Evolutionary conservation across 1,140 invertebrate species (phyloP), one percentile per base, ranked within the genome.

Genomic region (Bombus waltoni): DNA sequence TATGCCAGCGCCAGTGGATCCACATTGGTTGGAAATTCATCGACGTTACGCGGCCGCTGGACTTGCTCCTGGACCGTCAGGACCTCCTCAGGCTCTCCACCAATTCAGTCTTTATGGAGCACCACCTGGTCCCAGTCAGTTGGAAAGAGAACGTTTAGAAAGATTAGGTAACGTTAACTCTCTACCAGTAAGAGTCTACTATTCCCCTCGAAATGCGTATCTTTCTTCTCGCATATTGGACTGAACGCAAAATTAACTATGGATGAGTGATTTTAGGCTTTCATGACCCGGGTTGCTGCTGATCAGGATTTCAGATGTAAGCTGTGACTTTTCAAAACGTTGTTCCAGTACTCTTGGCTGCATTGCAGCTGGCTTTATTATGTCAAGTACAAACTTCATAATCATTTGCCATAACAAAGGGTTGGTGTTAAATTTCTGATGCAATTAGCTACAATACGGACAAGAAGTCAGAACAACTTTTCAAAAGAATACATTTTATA

Each of bases 1-100:
- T 71, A 96, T 97, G 87, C 96, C 97, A 6, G 96, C 95, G 65
- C 95, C 96, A 4, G 96, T 99, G 74, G 98, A 99, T 94, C 97
- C 98, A 0, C 98, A 99, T 93, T 99, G 98, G 98, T 93, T 99
- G 76, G 98, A 99, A 92, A 96, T 98, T 91, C 98, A 98, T 92
- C 96, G 98, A 89, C 96, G 98, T 86, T 95, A 95, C 72, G 94
- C 94, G 0, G 94, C 94, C 0, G 93, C 93, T 18, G 91, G 94
- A 59, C 79, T 94, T 2, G 92, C 94, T 9, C 93, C 95, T 2
- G 95, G 94, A 81, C 95, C 95, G 11, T 94, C 94, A 0, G 94
- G 92, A 57, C 94, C 94, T 10, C 94, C 93, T 96, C 97, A 94
- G 94, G 96, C 81, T 93, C 95, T 95, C 92, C 97, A 95, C 93